These are phyloP conservation scores for Himantopus leucocephalus DNA, from an alignment of 2,113 vertebrate species.

Conservation along the genomic window DNA sequence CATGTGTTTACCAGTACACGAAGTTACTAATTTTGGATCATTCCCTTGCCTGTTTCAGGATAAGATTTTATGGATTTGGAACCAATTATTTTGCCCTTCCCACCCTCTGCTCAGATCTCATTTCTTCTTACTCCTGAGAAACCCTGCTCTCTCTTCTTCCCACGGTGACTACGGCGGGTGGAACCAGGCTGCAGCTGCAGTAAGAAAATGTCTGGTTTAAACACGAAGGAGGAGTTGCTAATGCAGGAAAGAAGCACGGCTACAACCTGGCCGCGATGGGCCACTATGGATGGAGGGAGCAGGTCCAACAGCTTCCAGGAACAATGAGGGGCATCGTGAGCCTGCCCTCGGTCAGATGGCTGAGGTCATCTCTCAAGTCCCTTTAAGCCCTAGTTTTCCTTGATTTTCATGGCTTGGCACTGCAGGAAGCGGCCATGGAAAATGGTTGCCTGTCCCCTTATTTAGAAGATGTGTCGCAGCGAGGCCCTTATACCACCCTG, in stretches of 20 bases:
- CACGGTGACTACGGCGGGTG: fast-evolving
- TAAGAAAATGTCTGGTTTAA: background rate
- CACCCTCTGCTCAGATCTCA: background rate
- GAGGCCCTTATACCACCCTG: background rate
- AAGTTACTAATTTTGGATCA: background rate
- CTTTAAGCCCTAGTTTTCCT: background rate
- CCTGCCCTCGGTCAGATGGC: fast-evolving
- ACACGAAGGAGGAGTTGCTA: fast-evolving
- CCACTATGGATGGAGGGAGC: no score
- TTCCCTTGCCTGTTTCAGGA: background rate
- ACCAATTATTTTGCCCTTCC: background rate
- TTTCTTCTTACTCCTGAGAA: background rate
- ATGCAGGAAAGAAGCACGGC: fast-evolving
- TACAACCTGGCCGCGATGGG: fast-evolving
- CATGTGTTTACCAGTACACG: fast-evolving
- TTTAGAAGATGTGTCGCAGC: background rate
- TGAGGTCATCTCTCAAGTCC: background rate
- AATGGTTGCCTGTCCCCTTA: background rate
- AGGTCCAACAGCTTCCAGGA: background rate
- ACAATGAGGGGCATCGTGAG: fast-evolving
- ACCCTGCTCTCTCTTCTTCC: background rate
- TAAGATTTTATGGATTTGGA: background rate
- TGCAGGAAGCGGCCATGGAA: background rate
- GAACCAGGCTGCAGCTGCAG: background rate
- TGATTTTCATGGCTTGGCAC: background rate